Base-by-base conservation (phyloP, 2,888 invertebrate species). In the Ormyrus thymus region DNA sequence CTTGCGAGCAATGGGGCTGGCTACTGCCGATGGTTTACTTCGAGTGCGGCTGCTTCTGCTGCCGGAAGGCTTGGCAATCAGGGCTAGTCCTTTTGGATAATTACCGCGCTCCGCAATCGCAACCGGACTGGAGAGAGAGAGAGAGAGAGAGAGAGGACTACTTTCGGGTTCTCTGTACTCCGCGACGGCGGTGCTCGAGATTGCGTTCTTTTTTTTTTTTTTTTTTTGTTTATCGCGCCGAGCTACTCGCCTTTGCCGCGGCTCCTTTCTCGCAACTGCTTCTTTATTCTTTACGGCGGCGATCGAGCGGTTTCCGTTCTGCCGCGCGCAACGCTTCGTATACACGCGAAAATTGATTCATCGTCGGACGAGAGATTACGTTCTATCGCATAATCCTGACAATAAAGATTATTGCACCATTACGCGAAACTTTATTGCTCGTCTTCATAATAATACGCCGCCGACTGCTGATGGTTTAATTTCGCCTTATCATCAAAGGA, bases 21-120 rank as follows among this genome's bases (percentile, higher is more conserved):
- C 8, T n/a, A n/a, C 45, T 51, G 46, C 46, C 59, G 48, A 59
- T 70, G 59, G 59, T 56, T 55, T 55, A 29, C 55, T 6, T 29
- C 10, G 45, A 45, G 48, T 29, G 58, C 29, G 53, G 13, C 46
- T 29, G 11, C 61, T 46, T 15, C 46, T 15, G 46, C 46, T 13
- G 15, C 11, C 9, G 8, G 8, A 7, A 15, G 10, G 58, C 15
- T 61, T 9, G 69, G 53, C 11, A 74, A 74, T 74, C 74, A 66
- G 58, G 65, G 65, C 74, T 58, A 66, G 58, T 65, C 62, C 65
- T 58, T 74, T 74, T 65, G 74, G 50, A n/a, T 74, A 74, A 74
- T 74, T 66, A 74, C 29, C 48, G 13, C 10, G 43, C 9, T 29
- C 56, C 46, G 46, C 48, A 55, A 3, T 29, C 29, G 29, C 29